Conservation (phyloP, 2,113 vertebrate species). For the Anguilla japonica region DNA sequence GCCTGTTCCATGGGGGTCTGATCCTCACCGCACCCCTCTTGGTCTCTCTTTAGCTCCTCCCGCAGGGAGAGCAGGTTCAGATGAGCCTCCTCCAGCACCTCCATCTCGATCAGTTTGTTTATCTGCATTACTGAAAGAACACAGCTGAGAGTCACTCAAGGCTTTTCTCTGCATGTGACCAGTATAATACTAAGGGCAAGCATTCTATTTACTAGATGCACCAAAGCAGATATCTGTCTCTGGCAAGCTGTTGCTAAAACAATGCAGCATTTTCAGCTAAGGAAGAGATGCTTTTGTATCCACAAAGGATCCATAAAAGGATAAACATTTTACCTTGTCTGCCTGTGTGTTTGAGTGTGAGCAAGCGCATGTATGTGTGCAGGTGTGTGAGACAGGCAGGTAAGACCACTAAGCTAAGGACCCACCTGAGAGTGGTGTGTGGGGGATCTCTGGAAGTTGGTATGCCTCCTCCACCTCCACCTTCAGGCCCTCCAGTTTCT, state of each 20-base stretch:
- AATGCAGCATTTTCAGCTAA: conserved; percentile 10
- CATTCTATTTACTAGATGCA: conserved; percentile 21
- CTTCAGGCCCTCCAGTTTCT: conserved; percentile 13
- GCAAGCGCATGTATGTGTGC: conserved; percentile 4
- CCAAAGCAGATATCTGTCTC: background rate
- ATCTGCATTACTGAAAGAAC: conserved; percentile 70
- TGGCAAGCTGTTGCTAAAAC: conserved; percentile 49
- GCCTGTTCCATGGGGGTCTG: conserved; percentile 45
- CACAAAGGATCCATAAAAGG: background rate
- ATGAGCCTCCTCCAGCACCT: conserved; percentile 66
- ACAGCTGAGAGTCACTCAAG: conserved; percentile 11
- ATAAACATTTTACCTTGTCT: background rate
- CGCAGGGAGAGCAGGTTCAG: conserved; percentile 64
- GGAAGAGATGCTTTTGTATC: conserved; percentile 21
- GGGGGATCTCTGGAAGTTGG: conserved; percentile 58
- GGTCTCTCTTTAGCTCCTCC: conserved; percentile 57
- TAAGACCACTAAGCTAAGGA: background rate
- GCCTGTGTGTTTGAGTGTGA: background rate
- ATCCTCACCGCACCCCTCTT: conserved; percentile 8
- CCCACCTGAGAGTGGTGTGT: conserved; percentile 65
- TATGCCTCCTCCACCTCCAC: conserved; percentile 56
- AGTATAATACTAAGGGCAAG: background rate
- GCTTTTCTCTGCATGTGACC: background rate
- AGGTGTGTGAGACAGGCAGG: background rate
- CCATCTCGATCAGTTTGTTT: conserved; percentile 63